Base-by-base conservation (phyloP, 2,113 vertebrate genomes). In the Polyodon spathula region DNA sequence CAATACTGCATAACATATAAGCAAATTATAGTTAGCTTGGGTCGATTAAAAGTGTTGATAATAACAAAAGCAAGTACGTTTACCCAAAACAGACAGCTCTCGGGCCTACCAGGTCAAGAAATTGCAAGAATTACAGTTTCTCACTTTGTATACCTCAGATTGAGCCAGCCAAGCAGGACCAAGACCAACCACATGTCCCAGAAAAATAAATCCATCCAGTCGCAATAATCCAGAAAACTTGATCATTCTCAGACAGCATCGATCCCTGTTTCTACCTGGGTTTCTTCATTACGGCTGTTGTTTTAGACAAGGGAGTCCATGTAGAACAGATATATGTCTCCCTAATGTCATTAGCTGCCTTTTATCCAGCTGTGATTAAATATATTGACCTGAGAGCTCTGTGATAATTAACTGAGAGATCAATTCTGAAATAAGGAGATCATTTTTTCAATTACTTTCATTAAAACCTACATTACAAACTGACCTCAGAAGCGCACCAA, bases 371-470 rank as follows among this genome's bases (percentile, higher is more conserved):
- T 59, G 60, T 46, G 60, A 72, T 53, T 54, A 41, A 62, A 63
- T 67, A 51, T 68, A 73, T 8, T 76, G 75, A 80, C 76, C 78
- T 56, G 17, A 70, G 68, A 75, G 68, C 70, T 68, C 40, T 69
- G 75, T 58, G 11, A 78, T 76, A 78, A 74, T 79, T 83, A 80
- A 77, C 69, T 58, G 56, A 58, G 65, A 73, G 73, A 77, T 77
- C 71, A 76, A 77, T 69, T 79, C 71, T 77, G 75, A 77, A 69
- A 71, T 73, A 77, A 77, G 58, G 16, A 66, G 72, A 69, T 64
- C 72, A 27, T 68, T 40, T 69, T 80, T 85, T 81, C 72, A 82
- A 82, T 80, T 82, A 85, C 58, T 41, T 64, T 76, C 68, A 81
- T 81, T 77, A 75, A 71, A 76, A 76, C 63, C 74, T 71, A 80